Evolutionary conservation across 2,113 vertebrate species (phyloP), one percentile per base, ranked within the genome.

Genomic region (Columbina picui): DNA sequence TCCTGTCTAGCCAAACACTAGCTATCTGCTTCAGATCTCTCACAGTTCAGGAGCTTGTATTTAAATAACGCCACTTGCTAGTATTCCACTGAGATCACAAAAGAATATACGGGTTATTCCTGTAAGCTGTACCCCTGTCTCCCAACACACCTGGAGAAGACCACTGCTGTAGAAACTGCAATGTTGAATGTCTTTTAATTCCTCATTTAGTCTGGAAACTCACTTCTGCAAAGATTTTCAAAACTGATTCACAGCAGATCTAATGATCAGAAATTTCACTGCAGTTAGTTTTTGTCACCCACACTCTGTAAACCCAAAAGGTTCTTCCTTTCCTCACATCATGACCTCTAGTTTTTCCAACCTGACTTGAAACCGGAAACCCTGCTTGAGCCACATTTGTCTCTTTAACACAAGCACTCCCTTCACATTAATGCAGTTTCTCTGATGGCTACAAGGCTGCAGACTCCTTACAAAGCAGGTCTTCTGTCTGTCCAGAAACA

Each of bases 341-440:
- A 7, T 3, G 2, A 89, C 63, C 43, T 71, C 56, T 69, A 74
- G 10, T 73, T 94, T 91, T 91, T 80, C 76, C 88, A 95, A 12
- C 41, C 38, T 86, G 39, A 90, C 43, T 67, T 70, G 34, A 93
- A 96, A 93, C 87, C 38, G 4, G 77, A 89, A 94, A 68, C 53
- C 12, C 34, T 84, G 8, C 13, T 89, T 68, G 36, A 70, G 52
- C 30, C 39, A 71, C 8, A 1, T 45, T 87, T 7, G 0, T 27
- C 55, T 65, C 60, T 64, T 59, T 5, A 7, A 38, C 19, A 49
- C 36, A 23, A 0, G 0, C 47, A 52, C 23, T 60, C 38, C 19
- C 79, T 94, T 70, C 32, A 59, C 22, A 73, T 27, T 25, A 63
- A 36, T 2, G 21, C 4, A 27, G 27, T 56, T 93, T 38, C 14